Conservation (phyloP, 2,113 vertebrate genomes). For the Bostrychus sinensis region DNA sequence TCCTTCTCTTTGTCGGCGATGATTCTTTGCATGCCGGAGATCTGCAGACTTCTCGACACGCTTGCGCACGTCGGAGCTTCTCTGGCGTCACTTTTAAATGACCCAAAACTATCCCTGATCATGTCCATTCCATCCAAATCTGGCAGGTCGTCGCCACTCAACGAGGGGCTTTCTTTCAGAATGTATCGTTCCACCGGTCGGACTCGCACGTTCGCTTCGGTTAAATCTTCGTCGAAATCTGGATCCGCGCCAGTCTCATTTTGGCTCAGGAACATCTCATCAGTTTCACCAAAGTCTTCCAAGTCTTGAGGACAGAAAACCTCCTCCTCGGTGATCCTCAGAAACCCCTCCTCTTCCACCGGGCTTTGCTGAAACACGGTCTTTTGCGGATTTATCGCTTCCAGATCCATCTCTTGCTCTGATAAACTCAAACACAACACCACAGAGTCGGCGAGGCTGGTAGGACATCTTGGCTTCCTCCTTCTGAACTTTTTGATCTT, state of each 20-base stretch:
- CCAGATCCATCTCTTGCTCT: not conserved
- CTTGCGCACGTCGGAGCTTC: not conserved
- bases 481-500: not conserved
- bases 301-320: not conserved
- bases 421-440: not conserved
- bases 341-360: not conserved
- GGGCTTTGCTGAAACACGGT: not conserved
- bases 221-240: not conserved
- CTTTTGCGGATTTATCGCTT: no score
- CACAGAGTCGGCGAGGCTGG: not conserved
- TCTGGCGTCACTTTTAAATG: not conserved
- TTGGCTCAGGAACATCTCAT: not conserved
- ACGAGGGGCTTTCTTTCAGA: not conserved
- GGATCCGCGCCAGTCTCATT: no score
- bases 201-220: not conserved
- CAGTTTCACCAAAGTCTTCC: not conserved
- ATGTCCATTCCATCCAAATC: not conserved
- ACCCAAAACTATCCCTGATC: not conserved
- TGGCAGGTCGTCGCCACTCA: not conserved
- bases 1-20: slow-evolving; percentile 24
- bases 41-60: not conserved
- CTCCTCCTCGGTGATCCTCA: not conserved
- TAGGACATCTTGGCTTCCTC: not conserved
- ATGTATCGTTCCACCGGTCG: not conserved
- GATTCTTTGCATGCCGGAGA: not conserved